Conservation (phyloP, 1,140 invertebrate genomes). For the Hycleus cichorii region DNA sequence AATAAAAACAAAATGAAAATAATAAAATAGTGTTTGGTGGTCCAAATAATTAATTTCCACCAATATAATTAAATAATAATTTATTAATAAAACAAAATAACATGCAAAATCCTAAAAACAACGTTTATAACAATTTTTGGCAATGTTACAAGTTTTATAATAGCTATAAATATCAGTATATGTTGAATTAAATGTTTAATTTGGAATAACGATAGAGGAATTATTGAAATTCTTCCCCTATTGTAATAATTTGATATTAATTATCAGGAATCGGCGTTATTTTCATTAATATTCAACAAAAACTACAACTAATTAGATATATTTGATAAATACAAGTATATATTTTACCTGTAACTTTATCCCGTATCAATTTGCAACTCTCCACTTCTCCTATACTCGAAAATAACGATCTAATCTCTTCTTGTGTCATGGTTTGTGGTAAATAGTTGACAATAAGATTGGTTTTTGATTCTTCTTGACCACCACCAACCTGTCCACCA, state of each 20-base stretch:
- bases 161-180: slow-evolving; percentile 13
- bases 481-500: slow-evolving; percentile 57
- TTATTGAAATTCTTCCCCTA: too few species aligned
- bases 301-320: too few species aligned
- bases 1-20: too few species aligned
- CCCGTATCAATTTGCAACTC: slow-evolving; percentile 96
- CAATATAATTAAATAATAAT: background rate
- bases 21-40: background rate
- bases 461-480: slow-evolving; percentile 87
- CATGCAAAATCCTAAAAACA: slow-evolving; percentile 6
- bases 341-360: slow-evolving; percentile 89
- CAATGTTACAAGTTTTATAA: slow-evolving; percentile 17
- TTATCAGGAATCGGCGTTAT: too few species aligned
- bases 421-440: slow-evolving; percentile 99
- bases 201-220: too few species aligned
- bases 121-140: slow-evolving; percentile 16
- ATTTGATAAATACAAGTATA: too few species aligned
- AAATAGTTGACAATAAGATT: slow-evolving; percentile 99
- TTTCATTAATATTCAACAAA: too few species aligned
- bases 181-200: too few species aligned
- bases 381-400: slow-evolving; percentile 98
- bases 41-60: slow-evolving; percentile 8
- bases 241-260: too few species aligned
- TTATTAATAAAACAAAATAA: slow-evolving; percentile 1
- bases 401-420: slow-evolving; percentile 95